Percentiles rank a stretch among this genome's conserved stretches.
These are phyloP conservation scores for Aporophyla lueneburgensis DNA, from an alignment of 2,888 invertebrate species.

Conservation along the genomic window DNA sequence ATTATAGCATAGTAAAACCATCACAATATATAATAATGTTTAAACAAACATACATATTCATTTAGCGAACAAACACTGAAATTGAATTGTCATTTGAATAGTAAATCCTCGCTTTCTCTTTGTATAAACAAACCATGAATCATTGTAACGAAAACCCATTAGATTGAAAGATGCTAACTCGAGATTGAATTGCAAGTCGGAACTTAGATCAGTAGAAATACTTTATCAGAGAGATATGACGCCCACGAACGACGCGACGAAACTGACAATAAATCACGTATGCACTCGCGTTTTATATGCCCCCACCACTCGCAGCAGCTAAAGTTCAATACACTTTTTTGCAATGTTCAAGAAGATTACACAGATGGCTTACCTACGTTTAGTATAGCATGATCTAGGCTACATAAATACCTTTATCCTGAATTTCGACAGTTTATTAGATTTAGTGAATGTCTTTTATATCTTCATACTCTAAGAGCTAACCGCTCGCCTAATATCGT, in stretches of 20 bases:
- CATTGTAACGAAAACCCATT: constrained; percentile 77
- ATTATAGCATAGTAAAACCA: constrained; percentile 34
- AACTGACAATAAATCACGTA: constrained; percentile 74
- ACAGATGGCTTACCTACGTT: not conserved
- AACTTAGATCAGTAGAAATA: constrained; percentile 70
- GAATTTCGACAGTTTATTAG: constrained; percentile 19
- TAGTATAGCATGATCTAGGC: not conserved
- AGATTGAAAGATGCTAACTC: constrained; percentile 75
- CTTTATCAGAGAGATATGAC: constrained; percentile 70
- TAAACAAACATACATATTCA: constrained; percentile 54
- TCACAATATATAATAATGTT: constrained; percentile 38
- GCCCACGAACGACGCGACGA: constrained; percentile 71
- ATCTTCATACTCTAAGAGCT: constrained; percentile 37
- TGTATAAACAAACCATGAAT: constrained; percentile 81
- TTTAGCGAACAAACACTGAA: constrained; percentile 65
- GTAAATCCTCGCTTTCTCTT: constrained; percentile 74
- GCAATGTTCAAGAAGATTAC: not conserved
- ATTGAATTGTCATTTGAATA: constrained; percentile 66
- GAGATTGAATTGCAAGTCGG: constrained; percentile 75
- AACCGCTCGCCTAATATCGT: constrained; percentile 44
- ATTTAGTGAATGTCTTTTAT: constrained; percentile 37
- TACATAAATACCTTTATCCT: constrained; percentile 6
- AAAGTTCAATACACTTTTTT: constrained; percentile 30
- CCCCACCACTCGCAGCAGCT: constrained; percentile 53
- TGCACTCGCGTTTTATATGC: constrained; percentile 69